Conservation (phyloP, 2,797 vertebrate species). For the Prionace glauca region DNA sequence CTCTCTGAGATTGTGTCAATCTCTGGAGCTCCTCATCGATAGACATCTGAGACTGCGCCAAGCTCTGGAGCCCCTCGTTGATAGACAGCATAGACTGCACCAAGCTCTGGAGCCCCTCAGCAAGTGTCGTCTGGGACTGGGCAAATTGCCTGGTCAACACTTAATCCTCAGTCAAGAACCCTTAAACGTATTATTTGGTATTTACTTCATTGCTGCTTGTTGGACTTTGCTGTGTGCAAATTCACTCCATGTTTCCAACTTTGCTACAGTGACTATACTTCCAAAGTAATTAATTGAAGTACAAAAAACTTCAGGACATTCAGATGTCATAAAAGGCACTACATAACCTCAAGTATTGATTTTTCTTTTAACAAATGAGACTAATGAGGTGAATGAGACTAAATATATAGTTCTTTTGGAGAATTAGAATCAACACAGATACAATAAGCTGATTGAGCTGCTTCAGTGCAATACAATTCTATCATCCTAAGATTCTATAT, state of each 20-base stretch:
- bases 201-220: background rate
- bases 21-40: too few species aligned
- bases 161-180: background rate
- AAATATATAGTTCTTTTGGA: background rate
- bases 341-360: background rate
- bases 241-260: background rate
- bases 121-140: too few species aligned
- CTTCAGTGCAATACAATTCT: background rate
- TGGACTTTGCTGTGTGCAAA: background rate
- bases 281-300: background rate
- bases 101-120: too few species aligned
- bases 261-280: background rate
- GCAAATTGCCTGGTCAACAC: background rate
- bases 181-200: background rate
- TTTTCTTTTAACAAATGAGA: background rate
- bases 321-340: background rate
- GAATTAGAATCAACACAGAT: background rate
- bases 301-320: background rate
- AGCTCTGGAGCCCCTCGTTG: too few species aligned
- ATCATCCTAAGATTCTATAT: background rate
- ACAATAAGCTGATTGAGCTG: background rate
- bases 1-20: too few species aligned
- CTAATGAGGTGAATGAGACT: background rate
- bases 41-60: too few species aligned
- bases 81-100: too few species aligned